Evolutionary conservation across 2,113 vertebrate genomes (phyloP).

Genomic region (Aphyosemion australe): DNA sequence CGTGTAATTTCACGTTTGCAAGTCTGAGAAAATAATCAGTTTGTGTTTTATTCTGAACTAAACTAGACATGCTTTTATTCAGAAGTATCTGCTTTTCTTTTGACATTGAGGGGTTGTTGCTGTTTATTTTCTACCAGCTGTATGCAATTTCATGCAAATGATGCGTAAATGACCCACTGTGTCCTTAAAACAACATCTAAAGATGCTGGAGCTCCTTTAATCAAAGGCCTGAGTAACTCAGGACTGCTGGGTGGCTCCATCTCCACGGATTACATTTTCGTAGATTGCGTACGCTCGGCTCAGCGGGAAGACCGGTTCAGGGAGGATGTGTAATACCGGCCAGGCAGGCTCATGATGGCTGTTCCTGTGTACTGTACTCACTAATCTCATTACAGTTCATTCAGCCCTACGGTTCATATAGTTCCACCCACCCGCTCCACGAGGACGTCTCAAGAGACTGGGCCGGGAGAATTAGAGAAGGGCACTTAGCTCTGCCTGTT

Average conservation of each 20-base stretch:
- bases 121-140: not conserved
- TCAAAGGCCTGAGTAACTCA: conserved; percentile 2
- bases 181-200: conserved; percentile 5
- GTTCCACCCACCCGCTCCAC: conserved; percentile 55
- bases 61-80: not conserved
- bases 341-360: conserved; percentile 43
- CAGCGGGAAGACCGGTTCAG: conserved; percentile 27
- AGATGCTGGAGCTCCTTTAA: conserved; percentile 1
- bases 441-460: conserved; percentile 53
- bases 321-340: conserved; percentile 52
- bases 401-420: conserved; percentile 51
- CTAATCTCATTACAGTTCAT: conserved; percentile 68
- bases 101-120: not conserved
- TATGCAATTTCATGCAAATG: not conserved
- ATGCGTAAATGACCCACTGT: not conserved
- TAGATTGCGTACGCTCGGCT: conserved; percentile 21
- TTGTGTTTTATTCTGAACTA: not conserved
- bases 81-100: not conserved
- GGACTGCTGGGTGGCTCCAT: conserved; percentile 2
- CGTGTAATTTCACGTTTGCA: not conserved
- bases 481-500: conserved; percentile 64
- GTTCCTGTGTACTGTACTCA: conserved; percentile 60
- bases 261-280: conserved; percentile 32
- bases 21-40: conserved; percentile 6
- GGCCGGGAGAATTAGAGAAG: conserved; percentile 60